phyloP scores from a whole-genome alignment of 2,888 invertebrate genomes.

The Selenia dentaria region DNA sequence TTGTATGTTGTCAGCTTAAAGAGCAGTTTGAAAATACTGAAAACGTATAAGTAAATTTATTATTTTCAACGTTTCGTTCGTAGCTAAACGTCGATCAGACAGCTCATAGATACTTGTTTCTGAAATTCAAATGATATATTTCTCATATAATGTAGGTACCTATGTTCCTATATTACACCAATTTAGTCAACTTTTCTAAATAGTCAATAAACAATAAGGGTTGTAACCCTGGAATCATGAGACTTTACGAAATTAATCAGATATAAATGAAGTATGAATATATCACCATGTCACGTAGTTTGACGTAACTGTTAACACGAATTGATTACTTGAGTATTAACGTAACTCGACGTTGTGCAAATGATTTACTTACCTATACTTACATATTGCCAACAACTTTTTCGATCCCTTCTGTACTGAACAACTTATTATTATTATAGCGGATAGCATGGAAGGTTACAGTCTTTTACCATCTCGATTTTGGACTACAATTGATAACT shows the following conservation, averaged over 20 bases:
- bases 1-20: too few relatives aligned
- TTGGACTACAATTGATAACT: constrained; percentile 12
- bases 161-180: too few relatives aligned
- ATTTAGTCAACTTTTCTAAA: too few relatives aligned
- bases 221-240: background rate
- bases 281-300: constrained; percentile 15
- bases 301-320: constrained; percentile 9
- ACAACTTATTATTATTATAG: constrained; percentile 1
- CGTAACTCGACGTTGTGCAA: constrained; percentile 8
- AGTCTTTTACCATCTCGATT: constrained; percentile 8
- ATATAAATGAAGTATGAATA: constrained; percentile 6
- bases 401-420: background rate
- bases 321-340: constrained; percentile 4
- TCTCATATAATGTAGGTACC: too few relatives aligned
- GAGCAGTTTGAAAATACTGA: too few relatives aligned
- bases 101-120: too few relatives aligned
- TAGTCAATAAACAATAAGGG: too few relatives aligned
- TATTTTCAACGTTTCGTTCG: too few relatives aligned
- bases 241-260: constrained; percentile 1
- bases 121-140: too few relatives aligned
- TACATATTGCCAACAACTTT: constrained; percentile 2
- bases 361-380: constrained; percentile 8
- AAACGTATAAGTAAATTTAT: too few relatives aligned
- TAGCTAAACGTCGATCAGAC: too few relatives aligned
- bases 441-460: background rate